These are phyloP conservation scores for Pangasius sanitwongsei DNA, from an alignment of 2,797 vertebrate genomes.

Conservation along the genomic window DNA sequence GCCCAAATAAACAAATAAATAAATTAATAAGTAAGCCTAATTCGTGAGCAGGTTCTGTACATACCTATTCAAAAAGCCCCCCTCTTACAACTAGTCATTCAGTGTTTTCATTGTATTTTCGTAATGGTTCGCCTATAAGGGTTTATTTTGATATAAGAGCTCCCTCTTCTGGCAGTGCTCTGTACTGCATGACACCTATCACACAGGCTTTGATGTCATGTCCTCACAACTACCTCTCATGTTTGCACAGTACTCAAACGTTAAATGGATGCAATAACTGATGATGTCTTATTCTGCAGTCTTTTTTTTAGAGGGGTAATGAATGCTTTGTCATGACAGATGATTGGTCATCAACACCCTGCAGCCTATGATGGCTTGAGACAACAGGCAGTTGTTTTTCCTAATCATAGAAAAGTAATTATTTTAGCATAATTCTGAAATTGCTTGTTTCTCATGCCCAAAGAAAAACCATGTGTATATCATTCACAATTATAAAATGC, in stretches of 20 bases:
- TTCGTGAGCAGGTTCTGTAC: not conserved
- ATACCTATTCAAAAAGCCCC: slow-evolving; percentile 24
- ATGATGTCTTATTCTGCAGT: slow-evolving; percentile 1
- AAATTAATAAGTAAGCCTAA: not conserved
- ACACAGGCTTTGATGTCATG: slow-evolving; percentile 28
- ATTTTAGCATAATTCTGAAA: not conserved
- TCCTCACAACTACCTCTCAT: slow-evolving; percentile 9
- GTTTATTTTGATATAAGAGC: slow-evolving; percentile 40
- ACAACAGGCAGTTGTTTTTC: not conserved
- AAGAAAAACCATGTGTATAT: not conserved
- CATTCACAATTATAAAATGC: not conserved
- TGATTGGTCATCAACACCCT: not conserved
- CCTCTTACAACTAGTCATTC: slow-evolving; percentile 47
- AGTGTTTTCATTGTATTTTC: slow-evolving; percentile 46
- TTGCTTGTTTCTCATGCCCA: not conserved
- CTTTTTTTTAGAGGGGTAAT: slow-evolving; percentile 1
- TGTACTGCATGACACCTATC: slow-evolving; percentile 18
- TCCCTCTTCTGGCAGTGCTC: slow-evolving; percentile 36
- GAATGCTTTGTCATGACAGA: slow-evolving; percentile 25
- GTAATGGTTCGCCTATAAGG: slow-evolving; percentile 17
- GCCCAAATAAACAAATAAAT: not conserved
- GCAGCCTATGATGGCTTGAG: not conserved
- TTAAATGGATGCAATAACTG: slow-evolving; percentile 18
- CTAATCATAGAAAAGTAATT: not conserved
- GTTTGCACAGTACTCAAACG: slow-evolving; percentile 10